phyloP scores from a whole-genome alignment of 2,797 vertebrate species.

The Poecilia gillii region DNA sequence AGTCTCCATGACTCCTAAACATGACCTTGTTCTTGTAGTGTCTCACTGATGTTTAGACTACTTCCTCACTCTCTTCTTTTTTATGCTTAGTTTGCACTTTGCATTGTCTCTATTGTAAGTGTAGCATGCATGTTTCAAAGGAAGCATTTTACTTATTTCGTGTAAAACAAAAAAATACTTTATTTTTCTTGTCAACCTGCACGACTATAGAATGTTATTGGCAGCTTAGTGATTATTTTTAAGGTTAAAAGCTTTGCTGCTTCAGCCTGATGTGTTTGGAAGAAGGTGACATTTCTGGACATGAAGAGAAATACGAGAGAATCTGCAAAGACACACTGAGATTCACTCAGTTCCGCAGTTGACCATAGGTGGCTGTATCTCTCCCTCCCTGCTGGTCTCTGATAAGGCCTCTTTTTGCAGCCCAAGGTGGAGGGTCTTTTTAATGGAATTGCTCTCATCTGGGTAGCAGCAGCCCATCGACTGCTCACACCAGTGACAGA shows the following conservation, averaged over 20 bases:
- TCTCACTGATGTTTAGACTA: neutral
- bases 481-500: slow-evolving; percentile 66
- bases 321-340: slow-evolving; percentile 32
- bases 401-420: slow-evolving; percentile 62
- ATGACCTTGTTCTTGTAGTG: neutral
- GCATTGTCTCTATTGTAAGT: neutral
- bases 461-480: slow-evolving; percentile 65
- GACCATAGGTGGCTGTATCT: slow-evolving; percentile 56
- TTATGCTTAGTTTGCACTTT: neutral
- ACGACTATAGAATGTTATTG: neutral
- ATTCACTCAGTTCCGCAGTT: slow-evolving; percentile 35
- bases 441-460: slow-evolving; percentile 76
- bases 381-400: slow-evolving; percentile 43
- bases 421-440: slow-evolving; percentile 53
- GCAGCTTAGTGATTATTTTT: no score
- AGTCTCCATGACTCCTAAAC: neutral
- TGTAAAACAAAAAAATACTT: neutral
- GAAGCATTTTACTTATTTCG: neutral
- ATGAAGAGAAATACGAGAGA: slow-evolving; percentile 21
- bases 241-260: neutral
- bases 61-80: neutral
- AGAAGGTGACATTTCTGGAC: slow-evolving; percentile 3
- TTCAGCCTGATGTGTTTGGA: slow-evolving; percentile 7
- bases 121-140: neutral
- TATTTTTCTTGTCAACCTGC: neutral